These are phyloP conservation scores for Eublepharis macularius DNA, from an alignment of 2,113 vertebrate genomes.

Conservation along the genomic window DNA sequence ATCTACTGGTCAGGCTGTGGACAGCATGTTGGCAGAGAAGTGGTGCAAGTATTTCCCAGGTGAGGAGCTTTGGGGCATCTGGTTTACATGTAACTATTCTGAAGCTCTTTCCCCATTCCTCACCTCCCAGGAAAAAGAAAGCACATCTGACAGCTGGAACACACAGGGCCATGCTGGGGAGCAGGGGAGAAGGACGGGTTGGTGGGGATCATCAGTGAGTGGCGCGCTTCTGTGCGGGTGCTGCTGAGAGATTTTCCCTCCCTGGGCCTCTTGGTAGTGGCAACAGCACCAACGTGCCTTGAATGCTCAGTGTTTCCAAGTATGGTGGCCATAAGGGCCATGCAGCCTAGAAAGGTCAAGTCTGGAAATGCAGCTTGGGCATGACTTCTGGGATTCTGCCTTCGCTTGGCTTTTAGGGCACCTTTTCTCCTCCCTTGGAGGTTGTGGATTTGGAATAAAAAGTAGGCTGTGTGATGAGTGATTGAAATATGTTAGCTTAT, in stretches of 20 bases:
- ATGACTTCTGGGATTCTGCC: too few species aligned
- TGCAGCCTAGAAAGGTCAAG: neutral
- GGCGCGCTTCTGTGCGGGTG: too few species aligned
- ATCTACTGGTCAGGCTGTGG: conserved; percentile 55
- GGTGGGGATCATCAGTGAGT: too few species aligned
- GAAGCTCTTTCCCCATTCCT: neutral
- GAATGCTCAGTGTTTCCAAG: too few species aligned
- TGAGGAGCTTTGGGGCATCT: conserved; percentile 47
- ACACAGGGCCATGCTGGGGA: too few species aligned
- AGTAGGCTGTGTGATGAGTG: neutral
- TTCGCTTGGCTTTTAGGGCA: neutral
- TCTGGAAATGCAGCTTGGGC: too few species aligned
- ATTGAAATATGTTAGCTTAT: neutral
- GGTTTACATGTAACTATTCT: fast-evolving
- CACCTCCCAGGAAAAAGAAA: neutral
- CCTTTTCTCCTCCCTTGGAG: neutral
- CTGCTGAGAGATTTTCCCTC: too few species aligned
- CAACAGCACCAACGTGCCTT: too few species aligned
- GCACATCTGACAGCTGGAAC: neutral
- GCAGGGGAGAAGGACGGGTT: too few species aligned
- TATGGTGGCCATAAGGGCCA: too few species aligned
- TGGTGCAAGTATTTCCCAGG: conserved; percentile 87
- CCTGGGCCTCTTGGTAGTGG: too few species aligned
- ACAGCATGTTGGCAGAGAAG: conserved; percentile 74
- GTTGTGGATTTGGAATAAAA: neutral